Evolutionary conservation across 2,888 invertebrate species (phyloP).

Genomic region (Uloborus plumipes): DNA sequence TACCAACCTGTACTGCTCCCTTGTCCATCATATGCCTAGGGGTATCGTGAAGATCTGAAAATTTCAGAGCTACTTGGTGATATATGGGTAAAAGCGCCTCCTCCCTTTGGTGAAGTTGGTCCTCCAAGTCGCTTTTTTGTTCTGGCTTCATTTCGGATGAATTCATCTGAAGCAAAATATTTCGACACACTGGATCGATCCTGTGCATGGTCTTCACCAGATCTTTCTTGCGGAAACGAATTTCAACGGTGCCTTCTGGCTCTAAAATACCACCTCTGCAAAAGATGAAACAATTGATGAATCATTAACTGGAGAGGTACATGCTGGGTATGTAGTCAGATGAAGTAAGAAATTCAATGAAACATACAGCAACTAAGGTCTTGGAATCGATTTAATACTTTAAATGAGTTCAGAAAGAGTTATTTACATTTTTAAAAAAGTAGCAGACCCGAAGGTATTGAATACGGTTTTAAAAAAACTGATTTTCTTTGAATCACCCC

Average conservation of each 20-base stretch:
- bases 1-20: conserved; percentile 80
- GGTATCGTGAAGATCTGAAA: conserved; percentile 98
- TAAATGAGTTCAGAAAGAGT: too few species aligned
- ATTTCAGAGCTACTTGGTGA: conserved; percentile 83
- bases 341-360: too few species aligned
- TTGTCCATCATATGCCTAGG: conserved; percentile 97
- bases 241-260: conserved; percentile 96
- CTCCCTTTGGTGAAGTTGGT: conserved; percentile 81
- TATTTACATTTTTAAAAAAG: too few species aligned
- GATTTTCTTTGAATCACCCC: too few species aligned
- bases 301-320: not conserved
- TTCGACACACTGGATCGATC: conserved; percentile 71
- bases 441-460: too few species aligned
- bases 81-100: conserved; percentile 79
- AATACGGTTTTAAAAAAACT: too few species aligned
- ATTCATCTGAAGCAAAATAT: conserved; percentile 67
- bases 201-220: conserved; percentile 91
- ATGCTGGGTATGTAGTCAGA: not conserved
- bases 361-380: too few species aligned
- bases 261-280: conserved; percentile 92
- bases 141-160: conserved; percentile 70
- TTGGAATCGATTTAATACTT: too few species aligned
- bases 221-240: conserved; percentile 94
- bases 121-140: conserved; percentile 77
- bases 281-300: not conserved